phyloP scores from a whole-genome alignment of 1,140 invertebrate species.

The Dendroctonus ponderosae region DNA sequence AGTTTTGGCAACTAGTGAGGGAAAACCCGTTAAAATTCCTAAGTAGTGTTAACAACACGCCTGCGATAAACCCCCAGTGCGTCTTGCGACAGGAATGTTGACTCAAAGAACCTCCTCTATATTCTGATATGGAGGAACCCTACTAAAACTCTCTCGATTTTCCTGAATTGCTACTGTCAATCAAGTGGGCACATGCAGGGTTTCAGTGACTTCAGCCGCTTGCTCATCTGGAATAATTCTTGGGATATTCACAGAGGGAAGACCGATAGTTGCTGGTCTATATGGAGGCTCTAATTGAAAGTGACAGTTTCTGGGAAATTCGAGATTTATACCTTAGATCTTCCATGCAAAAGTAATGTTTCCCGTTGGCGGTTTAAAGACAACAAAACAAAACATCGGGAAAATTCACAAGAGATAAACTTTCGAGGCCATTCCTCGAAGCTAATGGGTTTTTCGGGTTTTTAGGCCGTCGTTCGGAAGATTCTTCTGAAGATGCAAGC shows the following conservation, averaged over 20 bases:
- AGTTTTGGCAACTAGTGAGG: background rate
- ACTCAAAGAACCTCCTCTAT: background rate
- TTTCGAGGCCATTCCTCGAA: too few relatives aligned
- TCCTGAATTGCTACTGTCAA: slow-evolving; percentile 29
- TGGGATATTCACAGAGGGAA: slow-evolving; percentile 13
- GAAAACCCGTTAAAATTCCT: background rate
- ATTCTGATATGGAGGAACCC: background rate
- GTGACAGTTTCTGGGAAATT: slow-evolving; percentile 12
- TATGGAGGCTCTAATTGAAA: slow-evolving; percentile 16
- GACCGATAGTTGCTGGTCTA: slow-evolving; percentile 1
- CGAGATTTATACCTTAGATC: background rate
- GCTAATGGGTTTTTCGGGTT: too few relatives aligned
- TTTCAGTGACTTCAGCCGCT: slow-evolving; percentile 29
- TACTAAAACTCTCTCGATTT: slow-evolving; percentile 6
- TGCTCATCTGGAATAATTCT: slow-evolving; percentile 27
- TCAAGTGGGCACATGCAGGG: slow-evolving; percentile 34
- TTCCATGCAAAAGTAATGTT: background rate
- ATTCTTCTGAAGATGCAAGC: too few relatives aligned
- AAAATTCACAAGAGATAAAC: too few relatives aligned
- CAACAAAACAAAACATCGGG: too few relatives aligned
- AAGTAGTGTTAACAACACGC: background rate
- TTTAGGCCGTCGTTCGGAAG: too few relatives aligned
- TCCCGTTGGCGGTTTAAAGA: background rate
- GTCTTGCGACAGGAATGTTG: too few relatives aligned
- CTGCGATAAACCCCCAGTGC: too few relatives aligned